These are phyloP conservation scores for Chaetogeoica ovagalla DNA, from an alignment of 2,888 invertebrate genomes.

Conservation along the genomic window DNA sequence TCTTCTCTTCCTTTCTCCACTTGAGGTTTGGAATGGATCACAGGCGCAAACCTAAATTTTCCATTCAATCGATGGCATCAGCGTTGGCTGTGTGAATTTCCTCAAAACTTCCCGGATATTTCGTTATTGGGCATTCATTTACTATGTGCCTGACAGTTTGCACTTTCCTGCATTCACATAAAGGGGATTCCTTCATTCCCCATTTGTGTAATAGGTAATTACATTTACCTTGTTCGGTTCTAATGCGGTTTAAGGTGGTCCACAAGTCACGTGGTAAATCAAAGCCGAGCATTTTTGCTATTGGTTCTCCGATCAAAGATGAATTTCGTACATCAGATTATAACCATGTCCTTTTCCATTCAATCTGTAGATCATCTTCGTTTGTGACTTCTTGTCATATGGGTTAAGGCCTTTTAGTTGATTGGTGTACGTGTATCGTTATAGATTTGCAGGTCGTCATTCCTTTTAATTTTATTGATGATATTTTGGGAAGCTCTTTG, in stretches of 20 bases:
- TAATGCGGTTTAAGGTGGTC: conserved; percentile 14
- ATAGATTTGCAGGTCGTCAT: conserved; percentile 4
- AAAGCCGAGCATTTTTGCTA: no score
- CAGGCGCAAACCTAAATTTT: neutral
- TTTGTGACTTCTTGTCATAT: no score
- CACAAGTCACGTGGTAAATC: neutral
- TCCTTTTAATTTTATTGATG: conserved; percentile 22
- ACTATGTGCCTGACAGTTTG: conserved; percentile 1
- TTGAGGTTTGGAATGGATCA: no score
- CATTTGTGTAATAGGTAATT: neutral
- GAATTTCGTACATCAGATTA: no score
- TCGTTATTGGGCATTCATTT: neutral
- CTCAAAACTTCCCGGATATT: neutral
- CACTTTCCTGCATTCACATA: neutral
- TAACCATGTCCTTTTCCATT: no score
- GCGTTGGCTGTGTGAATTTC: neutral
- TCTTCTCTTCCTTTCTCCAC: no score
- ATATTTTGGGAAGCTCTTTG: conserved; percentile 24
- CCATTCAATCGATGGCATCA: neutral
- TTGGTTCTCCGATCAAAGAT: no score
- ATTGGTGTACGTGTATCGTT: no score
- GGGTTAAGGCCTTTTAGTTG: no score
- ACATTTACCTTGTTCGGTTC: neutral
- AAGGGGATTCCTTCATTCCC: neutral
- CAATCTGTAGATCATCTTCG: no score